Evolutionary conservation across 1,140 invertebrate species (phyloP), one percentile per base, ranked within the genome.

Genomic region (Ceratosolen fusciceps): DNA sequence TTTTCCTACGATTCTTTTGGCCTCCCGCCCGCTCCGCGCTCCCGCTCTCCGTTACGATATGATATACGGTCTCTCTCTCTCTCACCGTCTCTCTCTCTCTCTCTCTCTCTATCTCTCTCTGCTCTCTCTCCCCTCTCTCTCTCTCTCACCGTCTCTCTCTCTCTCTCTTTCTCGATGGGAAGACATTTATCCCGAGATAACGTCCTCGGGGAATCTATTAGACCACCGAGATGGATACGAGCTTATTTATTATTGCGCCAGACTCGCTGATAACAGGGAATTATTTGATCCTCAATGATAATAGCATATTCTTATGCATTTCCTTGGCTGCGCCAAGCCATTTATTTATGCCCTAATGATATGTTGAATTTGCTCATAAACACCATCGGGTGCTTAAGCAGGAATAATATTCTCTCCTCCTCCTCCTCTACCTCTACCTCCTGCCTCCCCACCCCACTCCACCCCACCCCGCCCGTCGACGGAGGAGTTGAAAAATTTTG

Each of bases 31-130:
- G 34, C 8, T 37, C 19, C 60, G n/a, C 60, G 37, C 3, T 21
- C 5, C 4, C 49, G 29, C 49, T 78, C 82, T 84, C 81, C 70
- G 74, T 68, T 86, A 85, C 86, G 85, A 87, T 84, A 80, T 86
- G 85, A 87, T 84, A 80, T 83, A 87, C 83, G 82, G 81, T 86
- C 85, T 86, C 83, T 79, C 82, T n/a, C n/a, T n/a, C n/a, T n/a
- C n/a, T n/a, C n/a, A n/a, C n/a, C n/a, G n/a, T n/a, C n/a, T n/a
- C n/a, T n/a, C n/a, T n/a, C n/a, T n/a, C n/a, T n/a, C n/a, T n/a
- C n/a, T n/a, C n/a, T n/a, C n/a, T n/a, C n/a, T n/a, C n/a, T n/a
- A n/a, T n/a, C n/a, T n/a, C n/a, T n/a, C n/a, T n/a, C n/a, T n/a
- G n/a, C 19, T 65, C 19, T n/a, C 8, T 19, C n/a, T n/a, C n/a